Conservation (phyloP, 2,888 invertebrate genomes). For the Caenorhabditis sinica region DNA sequence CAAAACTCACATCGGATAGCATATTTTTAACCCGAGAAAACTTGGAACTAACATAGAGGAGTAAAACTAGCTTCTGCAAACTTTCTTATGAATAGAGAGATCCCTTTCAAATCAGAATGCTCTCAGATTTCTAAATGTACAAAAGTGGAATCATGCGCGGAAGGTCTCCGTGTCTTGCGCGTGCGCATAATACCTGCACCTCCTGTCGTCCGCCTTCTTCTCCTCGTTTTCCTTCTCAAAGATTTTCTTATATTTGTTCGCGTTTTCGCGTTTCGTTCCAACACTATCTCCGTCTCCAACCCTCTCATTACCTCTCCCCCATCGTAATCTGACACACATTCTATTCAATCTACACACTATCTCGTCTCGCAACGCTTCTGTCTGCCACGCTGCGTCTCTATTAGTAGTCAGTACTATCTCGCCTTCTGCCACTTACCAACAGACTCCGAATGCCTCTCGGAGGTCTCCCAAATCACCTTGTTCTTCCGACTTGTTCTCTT, state of each 20-base stretch:
- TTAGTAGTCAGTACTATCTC: slow-evolving; percentile 4
- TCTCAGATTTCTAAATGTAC: slow-evolving; percentile 34
- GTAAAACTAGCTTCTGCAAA: neutral
- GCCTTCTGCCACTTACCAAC: slow-evolving; percentile 47
- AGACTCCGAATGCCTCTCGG: slow-evolving; percentile 41
- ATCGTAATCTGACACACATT: slow-evolving; percentile 35
- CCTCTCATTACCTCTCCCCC: slow-evolving; percentile 8
- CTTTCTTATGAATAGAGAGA: neutral
- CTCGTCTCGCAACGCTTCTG: slow-evolving; percentile 10
- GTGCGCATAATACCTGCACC: slow-evolving; percentile 49
- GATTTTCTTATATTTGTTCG: slow-evolving; percentile 56
- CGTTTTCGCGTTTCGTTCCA: slow-evolving; percentile 35
- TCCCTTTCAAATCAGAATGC: neutral
- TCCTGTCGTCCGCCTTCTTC: slow-evolving; percentile 17
- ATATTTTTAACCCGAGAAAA: too few species aligned
- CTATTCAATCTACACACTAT: slow-evolving; percentile 4
- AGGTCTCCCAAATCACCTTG: slow-evolving; percentile 58
- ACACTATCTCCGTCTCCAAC: slow-evolving; percentile 39
- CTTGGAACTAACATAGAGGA: too few species aligned
- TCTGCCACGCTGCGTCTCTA: slow-evolving; percentile 36
- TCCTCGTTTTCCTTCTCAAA: slow-evolving; percentile 13
- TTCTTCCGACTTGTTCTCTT: slow-evolving; percentile 60
- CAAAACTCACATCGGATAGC: too few species aligned
- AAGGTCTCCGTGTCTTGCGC: slow-evolving; percentile 26
- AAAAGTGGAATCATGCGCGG: slow-evolving; percentile 40